phyloP scores from a whole-genome alignment of 2,113 vertebrate genomes.

The Morone saxatilis region DNA sequence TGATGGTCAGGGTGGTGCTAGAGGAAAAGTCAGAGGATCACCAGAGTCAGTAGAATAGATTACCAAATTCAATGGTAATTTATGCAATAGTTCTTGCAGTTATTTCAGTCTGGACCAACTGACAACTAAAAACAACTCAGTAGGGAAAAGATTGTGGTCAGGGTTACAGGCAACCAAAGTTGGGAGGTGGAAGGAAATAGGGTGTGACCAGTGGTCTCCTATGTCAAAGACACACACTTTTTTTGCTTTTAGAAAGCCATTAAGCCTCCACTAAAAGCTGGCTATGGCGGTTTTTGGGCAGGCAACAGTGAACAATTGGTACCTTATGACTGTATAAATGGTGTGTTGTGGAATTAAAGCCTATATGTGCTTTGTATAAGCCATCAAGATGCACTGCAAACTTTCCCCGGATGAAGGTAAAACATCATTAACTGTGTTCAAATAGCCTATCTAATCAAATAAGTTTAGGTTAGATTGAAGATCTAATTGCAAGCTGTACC shows the following conservation, averaged over 20 bases:
- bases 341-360: background rate
- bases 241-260: too few species aligned
- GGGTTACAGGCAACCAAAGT: background rate
- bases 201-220: too few species aligned
- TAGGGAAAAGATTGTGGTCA: too few species aligned
- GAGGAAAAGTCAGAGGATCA: too few species aligned
- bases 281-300: background rate
- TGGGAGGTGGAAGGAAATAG: background rate
- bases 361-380: background rate
- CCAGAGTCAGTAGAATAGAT: background rate
- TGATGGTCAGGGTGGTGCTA: too few species aligned
- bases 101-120: background rate
- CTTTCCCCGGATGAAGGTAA: conserved; percentile 45
- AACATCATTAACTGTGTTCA: conserved; percentile 47
- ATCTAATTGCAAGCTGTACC: conserved; percentile 61
- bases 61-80: background rate
- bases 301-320: too few species aligned
- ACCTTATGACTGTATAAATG: background rate
- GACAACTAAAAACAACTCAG: background rate
- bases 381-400: conserved; percentile 17
- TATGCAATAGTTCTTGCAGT: background rate
- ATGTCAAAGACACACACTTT: background rate
- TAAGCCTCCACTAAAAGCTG: background rate
- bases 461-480: conserved; percentile 58
- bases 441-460: conserved; percentile 57